A percentile compares a stretch with the other conserved stretches of the same genome.
Conservation (phyloP, 64 coral and sea anemone genomes). For the Acropora yongei region DNA sequence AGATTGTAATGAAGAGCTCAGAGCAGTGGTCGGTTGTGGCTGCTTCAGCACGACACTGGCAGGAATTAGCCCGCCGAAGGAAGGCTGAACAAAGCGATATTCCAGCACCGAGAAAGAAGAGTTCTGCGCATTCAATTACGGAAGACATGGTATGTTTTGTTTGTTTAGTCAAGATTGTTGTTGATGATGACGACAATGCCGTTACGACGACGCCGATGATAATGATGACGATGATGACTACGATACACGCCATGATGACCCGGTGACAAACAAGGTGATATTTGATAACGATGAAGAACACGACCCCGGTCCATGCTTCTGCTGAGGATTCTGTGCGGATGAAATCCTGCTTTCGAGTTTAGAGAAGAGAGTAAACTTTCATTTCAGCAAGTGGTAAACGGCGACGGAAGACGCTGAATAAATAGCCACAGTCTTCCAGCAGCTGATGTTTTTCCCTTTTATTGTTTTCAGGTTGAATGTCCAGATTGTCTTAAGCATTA, state of each 20-base stretch:
- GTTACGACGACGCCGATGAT: no score
- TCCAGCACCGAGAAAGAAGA: constrained; percentile 18
- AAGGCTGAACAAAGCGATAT: constrained; percentile 36
- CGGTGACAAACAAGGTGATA: no score
- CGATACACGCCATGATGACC: neutral
- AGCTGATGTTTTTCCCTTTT: neutral
- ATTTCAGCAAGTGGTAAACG: no score
- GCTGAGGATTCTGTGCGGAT: no score
- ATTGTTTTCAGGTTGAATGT: constrained; percentile 76
- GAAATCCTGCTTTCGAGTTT: no score
- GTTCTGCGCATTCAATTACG: constrained; percentile 39
- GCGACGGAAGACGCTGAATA: no score
- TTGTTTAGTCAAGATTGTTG: neutral
- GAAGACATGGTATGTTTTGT: constrained; percentile 77
- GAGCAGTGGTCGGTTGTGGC: constrained; percentile 87
- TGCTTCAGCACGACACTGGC: constrained; percentile 83
- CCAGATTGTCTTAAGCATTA: constrained; percentile 82
- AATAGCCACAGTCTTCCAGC: neutral
- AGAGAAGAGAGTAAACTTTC: neutral
- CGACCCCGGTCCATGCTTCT: no score
- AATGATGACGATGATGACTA: no score
- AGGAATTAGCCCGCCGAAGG: constrained; percentile 63
- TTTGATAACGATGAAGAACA: no score
- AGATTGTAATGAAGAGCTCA: constrained; percentile 87
- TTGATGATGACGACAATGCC: no score